These are phyloP conservation scores for Podarcis siculus DNA, from an alignment of 2,797 vertebrate genomes.

Conservation along the genomic window DNA sequence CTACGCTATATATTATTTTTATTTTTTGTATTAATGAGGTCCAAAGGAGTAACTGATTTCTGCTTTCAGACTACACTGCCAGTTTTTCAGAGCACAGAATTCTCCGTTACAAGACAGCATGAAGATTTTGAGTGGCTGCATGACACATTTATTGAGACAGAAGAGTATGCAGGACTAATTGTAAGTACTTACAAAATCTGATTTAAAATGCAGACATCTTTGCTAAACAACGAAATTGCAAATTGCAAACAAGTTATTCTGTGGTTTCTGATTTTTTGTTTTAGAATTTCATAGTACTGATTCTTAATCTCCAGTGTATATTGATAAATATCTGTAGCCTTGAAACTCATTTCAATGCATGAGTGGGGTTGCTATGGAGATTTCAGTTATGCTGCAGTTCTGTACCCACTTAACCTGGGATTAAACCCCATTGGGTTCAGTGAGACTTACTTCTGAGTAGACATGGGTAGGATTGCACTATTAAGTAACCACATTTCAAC, in stretches of 20 bases:
- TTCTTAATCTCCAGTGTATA: background rate
- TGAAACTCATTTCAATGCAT: background rate
- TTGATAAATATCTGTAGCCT: background rate
- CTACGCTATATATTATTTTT: conserved; percentile 25
- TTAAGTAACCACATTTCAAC: background rate
- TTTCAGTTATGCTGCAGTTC: background rate
- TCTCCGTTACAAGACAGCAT: conserved; percentile 94
- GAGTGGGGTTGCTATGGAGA: background rate
- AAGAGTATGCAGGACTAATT: conserved; percentile 96
- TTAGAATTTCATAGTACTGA: background rate
- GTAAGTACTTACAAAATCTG: conserved; percentile 78
- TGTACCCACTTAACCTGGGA: background rate
- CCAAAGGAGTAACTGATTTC: conserved; percentile 61
- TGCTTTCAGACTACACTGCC: conserved; percentile 88
- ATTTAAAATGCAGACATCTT: background rate
- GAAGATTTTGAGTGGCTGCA: conserved; percentile 99
- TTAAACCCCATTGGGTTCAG: background rate
- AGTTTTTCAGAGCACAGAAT: conserved; percentile 92
- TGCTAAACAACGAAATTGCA: background rate
- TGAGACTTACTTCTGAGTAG: background rate
- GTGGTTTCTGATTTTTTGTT: background rate
- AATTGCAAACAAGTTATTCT: background rate
- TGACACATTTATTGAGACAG: conserved; percentile 91
- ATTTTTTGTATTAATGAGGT: conserved; percentile 53
- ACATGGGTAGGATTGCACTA: background rate